phyloP scores from a whole-genome alignment of 1,140 invertebrate genomes.

The Orius laevigatus region DNA sequence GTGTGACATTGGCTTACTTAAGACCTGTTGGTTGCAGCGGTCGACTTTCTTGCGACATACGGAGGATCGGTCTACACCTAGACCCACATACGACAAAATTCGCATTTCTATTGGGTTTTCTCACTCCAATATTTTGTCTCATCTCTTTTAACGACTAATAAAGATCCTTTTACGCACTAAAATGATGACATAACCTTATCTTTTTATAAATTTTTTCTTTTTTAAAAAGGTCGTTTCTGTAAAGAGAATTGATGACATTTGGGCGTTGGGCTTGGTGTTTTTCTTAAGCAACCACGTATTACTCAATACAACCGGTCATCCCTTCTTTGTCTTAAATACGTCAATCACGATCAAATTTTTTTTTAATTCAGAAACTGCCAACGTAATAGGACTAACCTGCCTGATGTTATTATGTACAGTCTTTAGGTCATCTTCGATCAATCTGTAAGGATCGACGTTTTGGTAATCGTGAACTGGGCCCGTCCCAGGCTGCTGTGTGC shows the following conservation, averaged over 20 bases:
- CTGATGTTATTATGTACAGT: constrained; percentile 65
- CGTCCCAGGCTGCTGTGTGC: constrained; percentile 51
- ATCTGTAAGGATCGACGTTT: constrained; percentile 65
- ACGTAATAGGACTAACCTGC: constrained; percentile 38
- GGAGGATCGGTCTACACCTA: constrained; percentile 8
- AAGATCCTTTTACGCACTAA: too few species aligned
- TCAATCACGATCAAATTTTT: too few species aligned
- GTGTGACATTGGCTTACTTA: constrained; percentile 10
- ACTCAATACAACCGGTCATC: too few species aligned
- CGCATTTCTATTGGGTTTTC: neutral
- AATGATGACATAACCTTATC: too few species aligned
- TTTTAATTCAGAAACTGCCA: neutral
- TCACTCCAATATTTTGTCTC: neutral
- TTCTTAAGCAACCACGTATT: too few species aligned
- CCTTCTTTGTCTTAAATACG: too few species aligned
- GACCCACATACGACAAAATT: constrained; percentile 6
- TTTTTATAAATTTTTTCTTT: too few species aligned
- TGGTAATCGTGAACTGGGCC: constrained; percentile 42
- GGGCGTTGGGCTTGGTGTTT: too few species aligned
- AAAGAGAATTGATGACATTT: too few species aligned
- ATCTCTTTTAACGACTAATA: too few species aligned
- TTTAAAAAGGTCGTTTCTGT: too few species aligned
- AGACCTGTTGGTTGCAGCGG: constrained; percentile 10
- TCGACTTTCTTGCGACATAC: neutral
- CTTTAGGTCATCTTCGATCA: constrained; percentile 69